phyloP scores from a whole-genome alignment of 2,113 vertebrate genomes.

The Sapajus apella region DNA sequence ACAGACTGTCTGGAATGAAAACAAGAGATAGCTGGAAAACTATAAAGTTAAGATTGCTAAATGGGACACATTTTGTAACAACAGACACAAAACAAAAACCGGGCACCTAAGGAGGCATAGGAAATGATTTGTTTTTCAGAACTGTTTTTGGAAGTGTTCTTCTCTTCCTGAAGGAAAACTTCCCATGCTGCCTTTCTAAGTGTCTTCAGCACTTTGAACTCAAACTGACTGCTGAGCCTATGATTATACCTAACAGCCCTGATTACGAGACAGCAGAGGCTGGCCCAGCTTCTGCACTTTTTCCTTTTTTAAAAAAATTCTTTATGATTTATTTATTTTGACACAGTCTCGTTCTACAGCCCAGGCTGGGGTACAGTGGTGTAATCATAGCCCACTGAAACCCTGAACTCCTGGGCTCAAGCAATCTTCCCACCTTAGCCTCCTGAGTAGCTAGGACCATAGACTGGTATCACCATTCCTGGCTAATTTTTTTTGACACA shows the following conservation, averaged over 20 bases:
- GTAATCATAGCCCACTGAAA: too few species aligned
- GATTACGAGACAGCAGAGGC: not conserved
- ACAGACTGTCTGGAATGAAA: not conserved
- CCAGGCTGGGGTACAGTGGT: too few species aligned
- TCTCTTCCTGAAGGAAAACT: not conserved
- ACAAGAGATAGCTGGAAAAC: not conserved
- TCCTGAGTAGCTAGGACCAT: too few species aligned
- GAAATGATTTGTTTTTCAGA: not conserved
- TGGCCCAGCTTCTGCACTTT: not conserved
- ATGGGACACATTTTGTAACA: conserved; percentile 3
- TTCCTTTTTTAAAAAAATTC: too few species aligned
- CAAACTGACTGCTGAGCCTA: not conserved
- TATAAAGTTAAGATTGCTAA: not conserved
- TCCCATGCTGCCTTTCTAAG: not conserved
- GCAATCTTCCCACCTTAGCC: too few species aligned
- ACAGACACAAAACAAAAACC: not conserved
- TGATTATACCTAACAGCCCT: not conserved
- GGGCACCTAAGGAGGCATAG: not conserved
- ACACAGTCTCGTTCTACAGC: too few species aligned
- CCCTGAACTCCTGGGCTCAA: too few species aligned
- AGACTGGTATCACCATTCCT: too few species aligned
- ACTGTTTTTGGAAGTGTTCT: not conserved
- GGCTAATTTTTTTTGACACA: too few species aligned
- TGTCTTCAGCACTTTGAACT: not conserved
- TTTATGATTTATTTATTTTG: too few species aligned